These are phyloP conservation scores for Onychorhynchus coronatus DNA, from an alignment of 2,113 vertebrate species.

Conservation along the genomic window DNA sequence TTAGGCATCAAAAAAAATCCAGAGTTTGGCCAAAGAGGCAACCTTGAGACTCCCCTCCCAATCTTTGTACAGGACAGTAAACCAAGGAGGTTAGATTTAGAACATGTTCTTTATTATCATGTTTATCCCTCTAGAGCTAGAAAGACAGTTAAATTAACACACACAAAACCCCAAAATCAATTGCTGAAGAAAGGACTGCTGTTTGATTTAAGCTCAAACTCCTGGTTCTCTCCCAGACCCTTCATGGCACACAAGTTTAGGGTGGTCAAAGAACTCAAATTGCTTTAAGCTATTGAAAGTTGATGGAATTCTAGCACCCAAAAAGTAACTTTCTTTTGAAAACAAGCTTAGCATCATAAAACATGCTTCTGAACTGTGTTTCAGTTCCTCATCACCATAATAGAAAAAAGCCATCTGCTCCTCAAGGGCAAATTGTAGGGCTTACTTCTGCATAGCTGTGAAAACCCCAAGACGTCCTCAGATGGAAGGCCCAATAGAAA, in stretches of 20 bases:
- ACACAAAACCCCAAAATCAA: not conserved
- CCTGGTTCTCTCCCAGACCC: not conserved
- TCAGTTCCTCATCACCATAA: slow-evolving; percentile 16
- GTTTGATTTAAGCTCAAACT: not conserved
- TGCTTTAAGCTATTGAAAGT: not conserved
- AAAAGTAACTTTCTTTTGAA: not conserved
- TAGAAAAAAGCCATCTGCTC: slow-evolving; percentile 35
- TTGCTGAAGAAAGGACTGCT: not conserved
- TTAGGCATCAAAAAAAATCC: not conserved
- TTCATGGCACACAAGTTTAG: not conserved
- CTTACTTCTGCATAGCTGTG: slow-evolving; percentile 37
- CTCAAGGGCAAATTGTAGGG: slow-evolving; percentile 46
- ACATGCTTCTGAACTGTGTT: not conserved
- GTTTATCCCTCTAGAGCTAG: not conserved
- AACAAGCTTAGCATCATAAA: not conserved
- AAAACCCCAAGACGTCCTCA: not conserved
- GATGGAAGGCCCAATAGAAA: not conserved
- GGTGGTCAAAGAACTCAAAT: not conserved
- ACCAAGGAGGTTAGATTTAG: not conserved
- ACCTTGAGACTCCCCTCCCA: not conserved
- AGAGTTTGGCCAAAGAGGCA: not conserved
- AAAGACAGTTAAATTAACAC: not conserved
- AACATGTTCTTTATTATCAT: not conserved
- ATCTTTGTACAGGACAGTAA: not conserved
- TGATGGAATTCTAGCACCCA: not conserved